phyloP scores from a whole-genome alignment of 2,888 invertebrate species.

The Sacculina carcini region DNA sequence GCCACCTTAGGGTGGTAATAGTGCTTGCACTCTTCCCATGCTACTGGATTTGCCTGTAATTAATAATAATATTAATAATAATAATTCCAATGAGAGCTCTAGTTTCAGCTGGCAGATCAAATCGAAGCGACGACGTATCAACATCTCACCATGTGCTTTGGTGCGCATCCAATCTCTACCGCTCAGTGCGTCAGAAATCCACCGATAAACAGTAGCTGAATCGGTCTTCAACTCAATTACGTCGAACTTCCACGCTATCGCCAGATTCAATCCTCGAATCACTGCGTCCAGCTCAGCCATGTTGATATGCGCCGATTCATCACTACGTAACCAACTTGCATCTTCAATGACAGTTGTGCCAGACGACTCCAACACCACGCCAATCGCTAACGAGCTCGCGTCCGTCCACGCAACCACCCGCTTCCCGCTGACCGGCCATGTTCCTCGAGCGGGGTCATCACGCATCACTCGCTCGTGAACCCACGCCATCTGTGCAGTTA shows the following conservation, averaged over 20 bases:
- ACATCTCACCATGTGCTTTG: not conserved
- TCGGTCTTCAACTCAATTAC: not conserved
- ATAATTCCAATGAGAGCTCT: not conserved
- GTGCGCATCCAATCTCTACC: not conserved
- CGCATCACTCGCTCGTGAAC: not conserved
- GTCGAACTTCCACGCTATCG: not conserved
- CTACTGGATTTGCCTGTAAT: not conserved
- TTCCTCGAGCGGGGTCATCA: conserved; percentile 1
- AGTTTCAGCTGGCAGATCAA: not conserved
- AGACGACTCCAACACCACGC: not conserved
- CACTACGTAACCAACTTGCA: not conserved
- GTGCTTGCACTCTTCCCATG: not conserved
- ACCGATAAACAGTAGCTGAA: not conserved
- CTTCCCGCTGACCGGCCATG: conserved; percentile 1
- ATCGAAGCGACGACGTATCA: no score
- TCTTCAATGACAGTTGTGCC: not conserved
- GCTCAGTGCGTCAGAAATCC: not conserved
- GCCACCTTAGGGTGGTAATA: not conserved
- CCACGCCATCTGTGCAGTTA: not conserved
- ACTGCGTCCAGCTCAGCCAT: not conserved
- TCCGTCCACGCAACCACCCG: not conserved
- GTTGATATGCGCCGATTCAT: not conserved
- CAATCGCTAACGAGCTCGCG: not conserved
- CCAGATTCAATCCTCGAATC: not conserved
- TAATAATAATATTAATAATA: not conserved